These are phyloP conservation scores for Coreius guichenoti DNA, from an alignment of 2,797 vertebrate genomes.

Conservation along the genomic window DNA sequence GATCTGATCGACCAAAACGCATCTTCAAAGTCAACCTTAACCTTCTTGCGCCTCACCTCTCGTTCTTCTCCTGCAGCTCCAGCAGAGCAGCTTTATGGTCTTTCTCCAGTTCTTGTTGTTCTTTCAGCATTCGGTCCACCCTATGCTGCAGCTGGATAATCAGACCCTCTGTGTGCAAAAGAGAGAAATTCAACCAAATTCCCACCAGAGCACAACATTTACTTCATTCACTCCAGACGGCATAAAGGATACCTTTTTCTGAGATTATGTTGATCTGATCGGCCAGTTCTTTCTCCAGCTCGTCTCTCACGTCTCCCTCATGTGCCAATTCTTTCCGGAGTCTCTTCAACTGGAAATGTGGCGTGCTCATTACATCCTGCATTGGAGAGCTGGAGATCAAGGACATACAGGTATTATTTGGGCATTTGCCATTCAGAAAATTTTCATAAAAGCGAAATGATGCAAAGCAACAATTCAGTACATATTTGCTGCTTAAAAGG, in stretches of 20 bases:
- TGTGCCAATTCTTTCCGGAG: conserved; percentile 83
- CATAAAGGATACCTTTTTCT: conserved; percentile 80
- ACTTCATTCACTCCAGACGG: background rate
- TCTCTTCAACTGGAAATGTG: conserved; percentile 88
- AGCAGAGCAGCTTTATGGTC: conserved; percentile 43
- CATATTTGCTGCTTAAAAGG: background rate
- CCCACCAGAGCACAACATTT: background rate
- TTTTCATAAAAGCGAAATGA: background rate
- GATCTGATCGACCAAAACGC: background rate
- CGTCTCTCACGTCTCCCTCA: conserved; percentile 85
- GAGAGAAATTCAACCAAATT: background rate
- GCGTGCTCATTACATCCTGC: conserved; percentile 91
- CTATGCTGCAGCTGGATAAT: conserved; percentile 53
- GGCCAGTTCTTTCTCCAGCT: conserved; percentile 85
- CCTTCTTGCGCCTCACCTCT: conserved; percentile 30
- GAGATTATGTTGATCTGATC: conserved; percentile 76
- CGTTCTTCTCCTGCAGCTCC: conserved; percentile 56
- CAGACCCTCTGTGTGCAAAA: conserved; percentile 43
- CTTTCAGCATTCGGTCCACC: conserved; percentile 52
- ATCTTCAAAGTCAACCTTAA: background rate
- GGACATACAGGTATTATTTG: conserved; percentile 33
- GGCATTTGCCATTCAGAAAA: background rate
- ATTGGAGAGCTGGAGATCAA: conserved; percentile 79
- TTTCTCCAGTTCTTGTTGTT: conserved; percentile 52
- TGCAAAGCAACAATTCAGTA: background rate